phyloP scores from a whole-genome alignment of 1,140 invertebrate genomes.

The Tetramorium parvispinum region DNA sequence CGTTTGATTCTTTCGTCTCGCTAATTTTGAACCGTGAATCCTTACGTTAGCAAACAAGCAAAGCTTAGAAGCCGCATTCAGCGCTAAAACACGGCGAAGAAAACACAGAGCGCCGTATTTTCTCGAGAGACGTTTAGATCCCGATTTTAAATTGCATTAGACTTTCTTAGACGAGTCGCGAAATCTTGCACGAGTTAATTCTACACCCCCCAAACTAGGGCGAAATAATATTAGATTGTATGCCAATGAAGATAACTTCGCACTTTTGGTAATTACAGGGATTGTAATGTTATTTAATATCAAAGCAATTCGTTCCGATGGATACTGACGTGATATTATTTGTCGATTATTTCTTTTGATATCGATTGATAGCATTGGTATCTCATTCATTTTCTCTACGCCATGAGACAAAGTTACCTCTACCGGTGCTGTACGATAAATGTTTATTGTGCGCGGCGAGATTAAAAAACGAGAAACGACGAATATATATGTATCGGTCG shows the following conservation, averaged over 20 bases:
- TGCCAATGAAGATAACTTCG: neutral
- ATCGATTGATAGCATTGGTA: neutral
- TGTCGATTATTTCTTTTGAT: conserved; percentile 8
- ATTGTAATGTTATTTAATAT: neutral
- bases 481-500: neutral
- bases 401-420: neutral
- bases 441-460: conserved; percentile 41
- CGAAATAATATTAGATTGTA: neutral
- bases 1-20: neutral
- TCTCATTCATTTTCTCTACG: neutral
- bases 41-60: neutral
- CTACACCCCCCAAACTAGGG: conserved; percentile 38
- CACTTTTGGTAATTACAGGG: neutral
- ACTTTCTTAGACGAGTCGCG: neutral
- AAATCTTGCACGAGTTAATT: conserved; percentile 3
- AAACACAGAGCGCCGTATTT: neutral
- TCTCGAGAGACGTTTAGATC: conserved; percentile 25
- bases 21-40: neutral
- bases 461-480: conserved; percentile 36
- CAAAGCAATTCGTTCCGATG: neutral
- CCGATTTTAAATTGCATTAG: conserved; percentile 6
- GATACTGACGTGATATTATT: neutral
- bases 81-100: conserved; percentile 26
- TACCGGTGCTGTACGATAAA: neutral
- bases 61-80: neutral